Conservation (phyloP, 2,797 vertebrate genomes). For the Melanotaenia nigrans region DNA sequence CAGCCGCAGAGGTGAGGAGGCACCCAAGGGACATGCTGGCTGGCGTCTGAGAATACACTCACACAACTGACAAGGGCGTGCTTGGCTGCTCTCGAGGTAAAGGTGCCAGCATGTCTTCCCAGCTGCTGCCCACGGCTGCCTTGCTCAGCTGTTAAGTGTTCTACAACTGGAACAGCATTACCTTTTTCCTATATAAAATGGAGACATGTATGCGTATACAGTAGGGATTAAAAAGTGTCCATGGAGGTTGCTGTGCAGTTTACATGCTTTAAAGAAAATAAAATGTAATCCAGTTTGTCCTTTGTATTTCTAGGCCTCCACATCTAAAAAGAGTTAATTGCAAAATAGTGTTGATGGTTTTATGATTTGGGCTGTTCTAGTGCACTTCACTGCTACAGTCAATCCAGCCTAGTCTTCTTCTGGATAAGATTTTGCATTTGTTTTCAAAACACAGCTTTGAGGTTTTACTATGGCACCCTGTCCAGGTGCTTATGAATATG, state of each 20-base stretch:
- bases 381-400: conserved; percentile 10
- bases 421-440: conserved; percentile 49
- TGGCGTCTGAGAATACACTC: conserved; percentile 67
- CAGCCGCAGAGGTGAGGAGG: conserved; percentile 69
- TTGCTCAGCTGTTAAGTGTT: conserved; percentile 57
- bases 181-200: conserved; percentile 27
- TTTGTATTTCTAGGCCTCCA: neutral
- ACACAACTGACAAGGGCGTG: conserved; percentile 62
- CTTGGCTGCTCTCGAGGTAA: conserved; percentile 48
- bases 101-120: conserved; percentile 75
- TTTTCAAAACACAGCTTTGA: conserved; percentile 65
- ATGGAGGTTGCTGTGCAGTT: neutral
- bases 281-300: neutral
- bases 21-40: conserved; percentile 69
- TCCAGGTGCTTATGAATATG: conserved; percentile 68
- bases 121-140: conserved; percentile 52
- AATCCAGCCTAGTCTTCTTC: conserved; percentile 21
- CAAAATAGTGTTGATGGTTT: conserved; percentile 6
- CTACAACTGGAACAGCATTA: conserved; percentile 53
- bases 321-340: neutral
- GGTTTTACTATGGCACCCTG: conserved; percentile 40
- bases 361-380: neutral
- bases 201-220: neutral
- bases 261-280: neutral
- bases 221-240: neutral